A percentile compares a stretch with the other conserved stretches of the same genome.
Evolutionary conservation across 2,797 vertebrate species (phyloP).

Genomic region (Ctenochaetus hawaiiensis): DNA sequence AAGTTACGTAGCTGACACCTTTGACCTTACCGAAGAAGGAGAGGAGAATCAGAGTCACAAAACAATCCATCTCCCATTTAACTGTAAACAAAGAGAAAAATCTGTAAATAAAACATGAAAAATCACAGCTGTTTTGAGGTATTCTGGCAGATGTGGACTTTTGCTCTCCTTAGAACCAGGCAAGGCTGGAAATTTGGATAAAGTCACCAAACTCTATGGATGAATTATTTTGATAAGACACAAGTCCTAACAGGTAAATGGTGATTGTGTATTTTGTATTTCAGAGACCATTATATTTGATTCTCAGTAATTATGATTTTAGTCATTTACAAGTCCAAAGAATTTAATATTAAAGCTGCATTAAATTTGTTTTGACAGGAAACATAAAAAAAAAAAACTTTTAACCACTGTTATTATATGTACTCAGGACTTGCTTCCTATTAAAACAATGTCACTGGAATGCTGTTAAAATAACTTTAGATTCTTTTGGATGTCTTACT

Average conservation of each 20-base stretch:
- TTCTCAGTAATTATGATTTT: background rate
- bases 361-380: background rate
- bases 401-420: too few relatives aligned
- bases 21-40: slow-evolving; percentile 10
- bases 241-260: background rate
- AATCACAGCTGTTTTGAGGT: background rate
- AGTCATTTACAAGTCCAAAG: background rate
- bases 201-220: too few relatives aligned
- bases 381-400: background rate
- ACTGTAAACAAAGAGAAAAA: slow-evolving; percentile 2
- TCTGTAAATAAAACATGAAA: background rate
- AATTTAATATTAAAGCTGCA: background rate
- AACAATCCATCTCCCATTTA: slow-evolving; percentile 8
- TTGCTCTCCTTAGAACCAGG: background rate
- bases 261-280: background rate
- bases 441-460: too few relatives aligned
- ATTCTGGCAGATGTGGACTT: background rate
- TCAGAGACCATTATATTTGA: background rate
- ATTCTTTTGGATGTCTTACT: background rate
- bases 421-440: too few relatives aligned
- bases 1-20: background rate
- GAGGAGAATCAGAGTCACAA: background rate
- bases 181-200: background rate
- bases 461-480: background rate
- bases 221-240: too few relatives aligned